Evolutionary conservation across 2,797 vertebrate species (phyloP), one percentile per base, ranked within the genome.

Genomic region (Peromyscus eremicus): DNA sequence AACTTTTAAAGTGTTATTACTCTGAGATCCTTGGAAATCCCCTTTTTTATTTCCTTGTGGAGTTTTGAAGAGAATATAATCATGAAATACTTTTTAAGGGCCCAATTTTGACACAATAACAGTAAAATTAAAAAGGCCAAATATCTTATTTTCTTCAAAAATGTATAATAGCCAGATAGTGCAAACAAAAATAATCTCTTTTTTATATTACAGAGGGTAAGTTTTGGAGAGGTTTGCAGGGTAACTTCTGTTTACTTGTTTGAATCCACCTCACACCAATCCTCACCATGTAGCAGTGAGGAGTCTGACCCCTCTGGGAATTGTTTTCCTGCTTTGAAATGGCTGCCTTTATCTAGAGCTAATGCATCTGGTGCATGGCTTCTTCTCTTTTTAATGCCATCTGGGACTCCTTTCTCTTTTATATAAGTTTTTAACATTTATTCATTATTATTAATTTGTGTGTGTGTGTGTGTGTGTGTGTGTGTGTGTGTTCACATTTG

Each of bases 141-240:
- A 46, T 60, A 64, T 81, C 19, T 92, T 32, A 21, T 79, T 95
- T 89, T 79, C 52, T 66, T 89, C 34, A 84, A 82, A 60, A 37
- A 71, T 4, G 60, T 71, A 32, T 81, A 21, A 77, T 52, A 6
- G 37, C 29, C 16, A 21, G 27, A 79, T 0, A 3, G 4, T 77
- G 2, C 25, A 92, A 60, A 75, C n/a, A 32, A 46, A 52, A 60
- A 40, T 7, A 5, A 3, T 10, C 57, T 27, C 34, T 0, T 70
- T 86, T 86, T 82, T n/a, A 5, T 14, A 34, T 29, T 19, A 7
- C 7, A 52, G 23, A 34, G 73, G 12, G 1, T 91, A 75, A 75
- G 12, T 46, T 87, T 34, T 23, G 17, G 43, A 85, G 68, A 82
- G 4, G 0, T 68, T 66, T 88, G 1, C 21, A 66, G 5, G 17